phyloP scores from a whole-genome alignment of 30 jellyfish, hydroid and myxozoan species.

The Sanderia malayensis region DNA sequence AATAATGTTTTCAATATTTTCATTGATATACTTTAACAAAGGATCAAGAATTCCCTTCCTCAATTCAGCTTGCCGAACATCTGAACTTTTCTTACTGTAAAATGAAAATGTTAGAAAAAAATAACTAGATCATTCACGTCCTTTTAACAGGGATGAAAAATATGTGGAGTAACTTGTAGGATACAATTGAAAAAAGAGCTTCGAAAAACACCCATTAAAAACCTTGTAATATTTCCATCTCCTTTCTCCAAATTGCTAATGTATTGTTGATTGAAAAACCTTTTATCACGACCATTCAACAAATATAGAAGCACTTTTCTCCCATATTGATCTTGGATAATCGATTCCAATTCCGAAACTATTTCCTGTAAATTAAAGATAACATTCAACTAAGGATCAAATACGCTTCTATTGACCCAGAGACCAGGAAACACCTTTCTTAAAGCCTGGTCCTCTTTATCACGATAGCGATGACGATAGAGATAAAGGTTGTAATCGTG shows the following conservation, averaged over 20 bases:
- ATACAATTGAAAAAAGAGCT: neutral
- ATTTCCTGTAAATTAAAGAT: slow-evolving; percentile 58
- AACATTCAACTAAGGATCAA: neutral
- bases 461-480: too few relatives aligned
- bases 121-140: neutral
- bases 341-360: slow-evolving; percentile 40
- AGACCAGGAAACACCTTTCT: neutral
- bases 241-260: slow-evolving; percentile 56
- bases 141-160: neutral
- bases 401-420: neutral
- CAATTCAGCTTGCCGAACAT: slow-evolving; percentile 60
- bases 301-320: slow-evolving; percentile 82
- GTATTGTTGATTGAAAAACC: slow-evolving; percentile 64
- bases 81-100: slow-evolving; percentile 78
- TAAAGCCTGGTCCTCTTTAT: neutral
- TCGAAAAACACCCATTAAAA: neutral
- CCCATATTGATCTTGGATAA: slow-evolving; percentile 79
- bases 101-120: neutral
- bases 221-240: slow-evolving; percentile 65
- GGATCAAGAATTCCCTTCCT: slow-evolving; percentile 69
- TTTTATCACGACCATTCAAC: slow-evolving; percentile 61
- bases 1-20: slow-evolving; percentile 32
- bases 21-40: slow-evolving; percentile 16
- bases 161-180: neutral
- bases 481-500: too few relatives aligned